Percentiles rank a stretch among this genome's conserved stretches.
Conservation (phyloP, 2,113 vertebrate genomes). For the Ceuthmochares aereus region DNA sequence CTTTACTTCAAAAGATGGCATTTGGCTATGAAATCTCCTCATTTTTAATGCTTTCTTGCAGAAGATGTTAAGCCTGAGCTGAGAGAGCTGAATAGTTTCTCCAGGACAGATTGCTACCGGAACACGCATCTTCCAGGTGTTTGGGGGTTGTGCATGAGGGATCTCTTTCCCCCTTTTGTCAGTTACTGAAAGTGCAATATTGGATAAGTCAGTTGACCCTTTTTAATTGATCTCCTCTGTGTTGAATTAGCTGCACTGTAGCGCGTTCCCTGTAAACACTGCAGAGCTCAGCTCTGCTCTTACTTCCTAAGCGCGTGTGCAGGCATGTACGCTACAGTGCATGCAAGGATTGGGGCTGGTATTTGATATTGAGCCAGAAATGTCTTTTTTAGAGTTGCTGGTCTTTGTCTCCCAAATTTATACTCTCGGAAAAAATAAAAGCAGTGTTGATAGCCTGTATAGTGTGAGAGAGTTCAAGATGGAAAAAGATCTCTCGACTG, state of each 20-base stretch:
- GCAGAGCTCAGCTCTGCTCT: background rate
- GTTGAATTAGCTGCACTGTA: background rate
- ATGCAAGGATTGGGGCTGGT: background rate
- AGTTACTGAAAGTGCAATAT: background rate
- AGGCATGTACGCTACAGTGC: background rate
- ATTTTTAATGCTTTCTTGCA: background rate
- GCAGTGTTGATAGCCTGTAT: background rate
- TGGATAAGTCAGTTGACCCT: background rate
- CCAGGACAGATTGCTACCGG: background rate
- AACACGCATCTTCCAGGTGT: background rate
- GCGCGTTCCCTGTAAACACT: background rate
- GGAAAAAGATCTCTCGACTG: background rate
- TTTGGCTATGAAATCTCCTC: background rate
- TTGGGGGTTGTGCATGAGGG: fast-evolving
- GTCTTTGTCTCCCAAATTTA: background rate
- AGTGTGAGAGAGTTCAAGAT: background rate
- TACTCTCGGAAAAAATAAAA: background rate
- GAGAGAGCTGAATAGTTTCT: background rate
- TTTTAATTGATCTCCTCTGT: background rate
- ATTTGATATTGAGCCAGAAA: background rate
- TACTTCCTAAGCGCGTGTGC: background rate
- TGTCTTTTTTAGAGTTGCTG: background rate
- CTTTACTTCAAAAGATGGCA: background rate
- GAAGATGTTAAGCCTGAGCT: background rate
- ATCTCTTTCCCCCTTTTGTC: background rate